Conservation (phyloP, 2,888 invertebrate genomes). For the Stegana nigrithorax region DNA sequence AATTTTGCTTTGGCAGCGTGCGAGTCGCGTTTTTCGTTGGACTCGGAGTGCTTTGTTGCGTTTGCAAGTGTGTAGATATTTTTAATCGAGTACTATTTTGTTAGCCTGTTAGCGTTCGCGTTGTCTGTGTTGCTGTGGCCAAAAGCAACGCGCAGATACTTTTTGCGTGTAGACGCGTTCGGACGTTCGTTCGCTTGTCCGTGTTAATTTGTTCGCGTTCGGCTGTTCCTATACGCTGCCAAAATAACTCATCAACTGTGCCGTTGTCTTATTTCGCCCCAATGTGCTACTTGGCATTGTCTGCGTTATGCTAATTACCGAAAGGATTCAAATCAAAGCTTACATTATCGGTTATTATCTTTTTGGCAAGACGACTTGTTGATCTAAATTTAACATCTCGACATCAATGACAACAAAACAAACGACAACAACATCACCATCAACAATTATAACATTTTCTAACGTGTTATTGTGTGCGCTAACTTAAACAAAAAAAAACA, state of each 20-base stretch:
- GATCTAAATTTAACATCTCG: conserved; percentile 29
- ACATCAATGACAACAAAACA: not conserved
- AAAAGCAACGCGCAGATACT: conserved; percentile 42
- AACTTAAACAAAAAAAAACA: conserved; percentile 15
- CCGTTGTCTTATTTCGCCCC: conserved; percentile 36
- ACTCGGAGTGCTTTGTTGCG: not conserved
- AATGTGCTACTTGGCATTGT: conserved; percentile 53
- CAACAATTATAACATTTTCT: not conserved
- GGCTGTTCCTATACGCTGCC: conserved; percentile 31
- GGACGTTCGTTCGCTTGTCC: conserved; percentile 45
- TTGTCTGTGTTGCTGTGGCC: conserved; percentile 18
- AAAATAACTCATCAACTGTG: conserved; percentile 48
- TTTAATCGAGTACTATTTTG: too few relatives aligned
- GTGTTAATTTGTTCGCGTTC: conserved; percentile 2
- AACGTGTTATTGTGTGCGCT: conserved; percentile 31
- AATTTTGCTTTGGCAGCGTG: conserved; percentile 57
- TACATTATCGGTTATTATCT: conserved; percentile 67
- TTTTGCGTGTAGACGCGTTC: conserved; percentile 46
- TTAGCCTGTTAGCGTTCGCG: conserved; percentile 31
- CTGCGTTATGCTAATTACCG: conserved; percentile 65
- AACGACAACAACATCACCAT: conserved; percentile 20
- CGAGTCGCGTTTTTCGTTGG: conserved; percentile 30
- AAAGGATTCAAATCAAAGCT: conserved; percentile 64
- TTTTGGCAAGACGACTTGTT: conserved; percentile 59
- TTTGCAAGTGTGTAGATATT: too few relatives aligned